Evolutionary conservation across 1,140 invertebrate genomes (phyloP).

Genomic region (Bicyclus anynana): DNA sequence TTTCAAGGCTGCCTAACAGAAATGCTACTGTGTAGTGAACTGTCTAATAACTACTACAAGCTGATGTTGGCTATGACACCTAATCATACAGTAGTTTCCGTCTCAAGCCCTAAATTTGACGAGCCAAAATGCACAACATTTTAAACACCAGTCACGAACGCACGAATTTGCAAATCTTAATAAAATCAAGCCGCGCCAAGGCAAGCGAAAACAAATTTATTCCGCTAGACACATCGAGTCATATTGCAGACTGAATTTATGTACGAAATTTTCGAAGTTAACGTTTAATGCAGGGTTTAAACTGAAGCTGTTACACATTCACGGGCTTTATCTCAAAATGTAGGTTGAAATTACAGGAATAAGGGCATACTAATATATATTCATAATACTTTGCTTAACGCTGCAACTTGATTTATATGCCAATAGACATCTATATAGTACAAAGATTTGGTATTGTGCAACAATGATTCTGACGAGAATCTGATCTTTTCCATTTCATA

Average conservation of each 20-base stretch:
- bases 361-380: too few species aligned
- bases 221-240: constrained; percentile 16
- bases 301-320: constrained; percentile 10
- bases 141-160: constrained; percentile 12
- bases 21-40: too few species aligned
- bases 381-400: too few species aligned
- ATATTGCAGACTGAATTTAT: constrained; percentile 29
- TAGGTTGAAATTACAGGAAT: too few species aligned
- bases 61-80: too few species aligned
- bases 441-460: too few species aligned
- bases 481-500: too few species aligned
- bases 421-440: too few species aligned
- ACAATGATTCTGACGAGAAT: too few species aligned
- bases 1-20: too few species aligned
- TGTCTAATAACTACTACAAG: too few species aligned
- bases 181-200: constrained; percentile 14
- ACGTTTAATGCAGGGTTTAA: constrained; percentile 9
- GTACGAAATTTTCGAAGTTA: constrained; percentile 22
- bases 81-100: background rate
- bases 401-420: too few species aligned
- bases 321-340: background rate
- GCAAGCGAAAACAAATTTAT: constrained; percentile 25
- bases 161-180: constrained; percentile 24
- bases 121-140: background rate
- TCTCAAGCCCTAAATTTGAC: background rate